Percentiles rank a stretch among this genome's conserved stretches.
These are phyloP conservation scores for Procavia capensis DNA, from an alignment of 2,113 vertebrate genomes.

Conservation along the genomic window DNA sequence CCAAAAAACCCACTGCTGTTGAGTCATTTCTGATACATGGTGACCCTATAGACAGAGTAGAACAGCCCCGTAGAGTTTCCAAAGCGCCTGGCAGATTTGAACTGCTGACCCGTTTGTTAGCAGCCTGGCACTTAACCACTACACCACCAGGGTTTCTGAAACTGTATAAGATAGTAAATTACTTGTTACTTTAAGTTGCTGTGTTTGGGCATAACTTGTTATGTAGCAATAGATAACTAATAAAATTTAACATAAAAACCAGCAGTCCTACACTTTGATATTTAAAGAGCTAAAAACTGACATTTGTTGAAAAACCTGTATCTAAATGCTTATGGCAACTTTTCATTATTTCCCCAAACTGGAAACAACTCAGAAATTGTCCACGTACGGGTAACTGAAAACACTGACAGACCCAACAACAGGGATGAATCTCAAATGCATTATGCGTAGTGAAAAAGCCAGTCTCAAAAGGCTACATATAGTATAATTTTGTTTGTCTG, in stretches of 20 bases:
- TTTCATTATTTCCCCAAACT: conserved; percentile 21
- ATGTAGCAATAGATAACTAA: neutral
- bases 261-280: neutral
- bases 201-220: neutral
- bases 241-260: neutral
- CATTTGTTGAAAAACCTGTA: neutral
- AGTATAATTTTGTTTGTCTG: neutral
- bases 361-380: neutral
- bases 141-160: too few relatives aligned
- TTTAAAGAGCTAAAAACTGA: neutral
- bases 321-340: neutral
- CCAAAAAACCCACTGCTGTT: too few relatives aligned
- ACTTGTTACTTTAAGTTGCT: neutral
- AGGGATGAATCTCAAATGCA: neutral
- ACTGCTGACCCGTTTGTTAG: too few relatives aligned
- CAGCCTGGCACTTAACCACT: too few relatives aligned
- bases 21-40: too few relatives aligned
- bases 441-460: neutral
- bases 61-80: too few relatives aligned
- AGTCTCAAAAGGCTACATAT: neutral
- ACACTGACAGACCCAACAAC: neutral
- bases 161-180: neutral
- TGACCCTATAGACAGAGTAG: too few relatives aligned
- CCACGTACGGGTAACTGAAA: too few relatives aligned
- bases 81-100: too few relatives aligned